Percentiles rank a stretch among this genome's conserved stretches.
These are phyloP conservation scores for Tyria jacobaeae DNA, from an alignment of 2,888 invertebrate genomes.

Conservation along the genomic window DNA sequence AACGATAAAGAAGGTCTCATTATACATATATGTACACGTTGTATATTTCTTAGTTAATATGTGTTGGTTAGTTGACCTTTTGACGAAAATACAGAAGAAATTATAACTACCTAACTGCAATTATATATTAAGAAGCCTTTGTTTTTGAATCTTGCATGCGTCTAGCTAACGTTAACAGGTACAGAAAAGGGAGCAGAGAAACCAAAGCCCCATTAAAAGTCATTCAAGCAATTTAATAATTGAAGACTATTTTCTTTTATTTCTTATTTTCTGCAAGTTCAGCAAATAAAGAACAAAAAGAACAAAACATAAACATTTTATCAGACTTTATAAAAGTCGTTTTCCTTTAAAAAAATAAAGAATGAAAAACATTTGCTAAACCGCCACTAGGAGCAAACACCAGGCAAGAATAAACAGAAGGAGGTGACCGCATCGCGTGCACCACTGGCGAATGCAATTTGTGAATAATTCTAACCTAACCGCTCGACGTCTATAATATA, in stretches of 20 bases:
- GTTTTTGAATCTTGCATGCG: too few relatives aligned
- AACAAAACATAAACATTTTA: background rate
- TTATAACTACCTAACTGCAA: slow-evolving; percentile 4
- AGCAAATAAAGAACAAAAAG: too few relatives aligned
- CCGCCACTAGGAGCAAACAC: slow-evolving; percentile 29
- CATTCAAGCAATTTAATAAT: too few relatives aligned
- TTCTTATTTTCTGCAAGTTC: too few relatives aligned
- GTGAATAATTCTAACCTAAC: slow-evolving; percentile 49
- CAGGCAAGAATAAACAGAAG: slow-evolving; percentile 42
- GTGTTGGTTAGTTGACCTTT: slow-evolving; percentile 41
- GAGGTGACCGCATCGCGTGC: slow-evolving; percentile 55
- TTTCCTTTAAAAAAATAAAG: background rate
- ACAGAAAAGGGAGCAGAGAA: too few relatives aligned
- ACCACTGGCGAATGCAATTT: slow-evolving; percentile 37
- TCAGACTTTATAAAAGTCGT: background rate
- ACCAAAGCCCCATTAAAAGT: too few relatives aligned
- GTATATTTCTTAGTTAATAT: too few relatives aligned
- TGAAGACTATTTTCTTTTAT: too few relatives aligned
- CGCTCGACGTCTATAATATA: slow-evolving; percentile 44
- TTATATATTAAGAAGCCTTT: too few relatives aligned
- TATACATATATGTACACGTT: slow-evolving; percentile 16
- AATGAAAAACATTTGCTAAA: background rate
- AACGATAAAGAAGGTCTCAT: slow-evolving; percentile 22
- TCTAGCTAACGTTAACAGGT: too few relatives aligned
- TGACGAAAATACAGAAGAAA: slow-evolving; percentile 1